Conservation (phyloP, 2,113 vertebrate genomes). For the Eptesicus fuscus region DNA sequence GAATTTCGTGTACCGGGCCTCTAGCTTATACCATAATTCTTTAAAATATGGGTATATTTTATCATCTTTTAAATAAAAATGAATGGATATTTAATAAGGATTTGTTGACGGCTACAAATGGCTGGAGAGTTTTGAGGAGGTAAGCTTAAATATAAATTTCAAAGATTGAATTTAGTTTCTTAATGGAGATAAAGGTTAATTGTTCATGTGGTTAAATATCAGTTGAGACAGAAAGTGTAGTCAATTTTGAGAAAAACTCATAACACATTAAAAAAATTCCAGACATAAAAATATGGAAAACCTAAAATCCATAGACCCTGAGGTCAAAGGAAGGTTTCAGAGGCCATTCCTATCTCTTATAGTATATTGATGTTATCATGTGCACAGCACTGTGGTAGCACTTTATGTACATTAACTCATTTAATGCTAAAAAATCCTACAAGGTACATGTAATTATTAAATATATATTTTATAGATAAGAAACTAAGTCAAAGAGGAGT, state of each 20-base stretch:
- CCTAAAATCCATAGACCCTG: not conserved
- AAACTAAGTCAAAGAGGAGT: not conserved
- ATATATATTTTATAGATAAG: not conserved
- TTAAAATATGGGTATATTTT: slow-evolving; percentile 66
- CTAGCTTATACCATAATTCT: slow-evolving; percentile 21
- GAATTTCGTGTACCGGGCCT: no score
- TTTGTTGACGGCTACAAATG: slow-evolving; percentile 72
- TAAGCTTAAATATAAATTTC: slow-evolving; percentile 65
- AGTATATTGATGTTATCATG: not conserved
- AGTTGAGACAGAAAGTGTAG: not conserved
- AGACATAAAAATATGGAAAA: not conserved
- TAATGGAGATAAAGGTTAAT: slow-evolving; percentile 63
- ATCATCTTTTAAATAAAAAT: slow-evolving; percentile 73
- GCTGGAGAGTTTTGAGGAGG: slow-evolving; percentile 65
- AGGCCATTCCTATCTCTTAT: not conserved
- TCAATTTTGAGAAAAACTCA: not conserved
- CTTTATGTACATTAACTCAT: not conserved
- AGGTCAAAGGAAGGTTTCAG: not conserved
- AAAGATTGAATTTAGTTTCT: slow-evolving; percentile 62
- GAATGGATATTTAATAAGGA: slow-evolving; percentile 73
- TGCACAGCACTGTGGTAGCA: not conserved
- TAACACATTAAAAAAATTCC: not conserved
- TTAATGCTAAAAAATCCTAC: not conserved
- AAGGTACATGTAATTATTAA: not conserved
- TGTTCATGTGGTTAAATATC: slow-evolving; percentile 40